Percentiles rank a stretch among this genome's conserved stretches.
Evolutionary conservation across 2,113 vertebrate species (phyloP).

Genomic region (Rhea americana): DNA sequence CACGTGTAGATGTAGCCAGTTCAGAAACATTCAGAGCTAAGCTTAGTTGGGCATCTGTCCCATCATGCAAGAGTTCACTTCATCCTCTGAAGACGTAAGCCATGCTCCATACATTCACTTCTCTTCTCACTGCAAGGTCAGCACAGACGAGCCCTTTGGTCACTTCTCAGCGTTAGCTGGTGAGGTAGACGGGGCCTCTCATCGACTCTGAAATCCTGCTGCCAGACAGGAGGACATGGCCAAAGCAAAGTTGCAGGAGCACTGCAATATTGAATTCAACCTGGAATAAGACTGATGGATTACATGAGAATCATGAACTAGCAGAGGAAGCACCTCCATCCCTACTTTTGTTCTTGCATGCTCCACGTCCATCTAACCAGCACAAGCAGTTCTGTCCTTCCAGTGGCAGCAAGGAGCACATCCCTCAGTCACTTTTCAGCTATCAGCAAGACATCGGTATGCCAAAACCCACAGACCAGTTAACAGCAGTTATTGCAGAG

Average conservation of each 20-base stretch:
- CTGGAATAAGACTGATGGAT: background rate
- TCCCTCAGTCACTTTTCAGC: background rate
- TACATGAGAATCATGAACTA: background rate
- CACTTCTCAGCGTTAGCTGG: background rate
- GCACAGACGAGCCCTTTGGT: background rate
- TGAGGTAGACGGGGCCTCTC: background rate
- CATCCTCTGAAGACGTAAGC: background rate
- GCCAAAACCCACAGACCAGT: background rate
- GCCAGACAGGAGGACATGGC: background rate
- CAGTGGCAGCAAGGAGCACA: background rate
- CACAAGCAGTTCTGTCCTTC: background rate
- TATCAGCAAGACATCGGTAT: accelerated
- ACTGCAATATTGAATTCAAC: background rate
- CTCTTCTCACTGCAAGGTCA: background rate
- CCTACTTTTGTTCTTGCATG: background rate
- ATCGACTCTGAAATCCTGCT: background rate
- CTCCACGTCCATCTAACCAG: background rate
- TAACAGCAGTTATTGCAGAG: background rate
- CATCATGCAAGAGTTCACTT: background rate
- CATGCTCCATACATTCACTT: background rate
- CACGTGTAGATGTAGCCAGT: conserved; percentile 9
- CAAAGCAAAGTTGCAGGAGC: background rate
- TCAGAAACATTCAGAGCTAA: conserved; percentile 10
- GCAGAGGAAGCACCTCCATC: background rate
- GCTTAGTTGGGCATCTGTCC: background rate